These are phyloP conservation scores for Todus mexicanus DNA, from an alignment of 2,797 vertebrate species.

Conservation along the genomic window DNA sequence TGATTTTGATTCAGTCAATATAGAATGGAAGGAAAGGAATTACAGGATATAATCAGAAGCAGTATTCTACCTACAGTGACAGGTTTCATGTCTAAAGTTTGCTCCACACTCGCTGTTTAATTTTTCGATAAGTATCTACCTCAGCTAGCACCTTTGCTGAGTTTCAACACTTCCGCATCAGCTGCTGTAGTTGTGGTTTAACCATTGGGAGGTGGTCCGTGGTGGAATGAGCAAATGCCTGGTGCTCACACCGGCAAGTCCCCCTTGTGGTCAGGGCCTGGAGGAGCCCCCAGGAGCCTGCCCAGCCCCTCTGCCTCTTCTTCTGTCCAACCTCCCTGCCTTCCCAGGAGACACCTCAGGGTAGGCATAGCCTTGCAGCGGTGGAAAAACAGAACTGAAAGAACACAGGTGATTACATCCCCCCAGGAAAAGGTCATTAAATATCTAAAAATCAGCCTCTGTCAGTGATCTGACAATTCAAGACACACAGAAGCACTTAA, in stretches of 20 bases:
- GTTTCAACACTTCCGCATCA: accelerated
- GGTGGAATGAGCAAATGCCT: background rate
- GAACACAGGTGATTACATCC: background rate
- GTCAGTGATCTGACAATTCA: background rate
- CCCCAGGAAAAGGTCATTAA: background rate
- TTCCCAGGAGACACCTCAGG: background rate
- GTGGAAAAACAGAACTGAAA: background rate
- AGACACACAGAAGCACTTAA: background rate
- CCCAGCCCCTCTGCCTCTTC: background rate
- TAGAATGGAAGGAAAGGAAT: background rate
- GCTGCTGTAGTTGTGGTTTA: background rate
- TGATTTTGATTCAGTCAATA: background rate
- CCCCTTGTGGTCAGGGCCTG: background rate
- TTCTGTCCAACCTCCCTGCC: accelerated
- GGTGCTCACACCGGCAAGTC: background rate
- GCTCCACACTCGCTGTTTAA: background rate
- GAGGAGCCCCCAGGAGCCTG: background rate
- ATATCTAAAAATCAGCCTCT: background rate
- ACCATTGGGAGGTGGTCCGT: background rate
- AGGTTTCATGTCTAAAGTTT: background rate
- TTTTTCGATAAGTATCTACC: background rate
- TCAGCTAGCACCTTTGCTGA: background rate
- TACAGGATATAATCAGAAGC: background rate
- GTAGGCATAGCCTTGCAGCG: accelerated
- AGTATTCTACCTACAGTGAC: background rate